Conservation (phyloP, 2,797 vertebrate species). For the Sternarchorhynchus goeldii region DNA sequence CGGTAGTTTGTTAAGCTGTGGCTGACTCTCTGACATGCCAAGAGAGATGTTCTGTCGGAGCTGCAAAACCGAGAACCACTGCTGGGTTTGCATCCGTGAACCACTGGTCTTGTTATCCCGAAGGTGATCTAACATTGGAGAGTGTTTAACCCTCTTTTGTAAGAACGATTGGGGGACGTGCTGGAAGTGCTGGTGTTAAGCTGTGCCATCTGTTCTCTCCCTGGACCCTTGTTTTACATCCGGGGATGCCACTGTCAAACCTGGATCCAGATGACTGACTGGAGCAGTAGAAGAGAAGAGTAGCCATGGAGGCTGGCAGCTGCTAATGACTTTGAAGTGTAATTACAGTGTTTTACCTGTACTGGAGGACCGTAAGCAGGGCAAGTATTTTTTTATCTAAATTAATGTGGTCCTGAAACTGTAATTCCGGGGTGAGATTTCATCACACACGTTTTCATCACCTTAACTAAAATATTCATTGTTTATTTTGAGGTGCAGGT, state of each 20-base stretch:
- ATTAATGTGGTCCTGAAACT: too few species aligned
- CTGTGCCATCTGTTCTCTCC: conserved; percentile 37
- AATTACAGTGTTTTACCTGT: not conserved
- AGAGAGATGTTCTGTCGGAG: conserved; percentile 32
- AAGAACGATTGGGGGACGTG: conserved; percentile 47
- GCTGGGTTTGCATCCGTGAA: conserved; percentile 30
- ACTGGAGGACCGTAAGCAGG: not conserved
- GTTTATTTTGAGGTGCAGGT: conserved; percentile 4
- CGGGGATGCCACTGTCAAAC: conserved; percentile 15
- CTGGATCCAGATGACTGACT: too few species aligned
- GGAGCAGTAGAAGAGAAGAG: too few species aligned
- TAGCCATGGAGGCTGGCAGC: too few species aligned
- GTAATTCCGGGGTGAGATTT: not conserved
- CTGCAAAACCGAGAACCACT: conserved; percentile 29
- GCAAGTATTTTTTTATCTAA: not conserved
- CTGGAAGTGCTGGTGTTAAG: conserved; percentile 14
- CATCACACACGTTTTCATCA: not conserved
- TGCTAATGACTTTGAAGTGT: too few species aligned
- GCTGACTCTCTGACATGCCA: not conserved
- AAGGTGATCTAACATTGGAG: conserved; percentile 48
- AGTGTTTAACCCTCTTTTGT: conserved; percentile 48
- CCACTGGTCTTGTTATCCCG: conserved; percentile 31
- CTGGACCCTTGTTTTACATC: not conserved
- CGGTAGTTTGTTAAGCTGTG: conserved; percentile 8
- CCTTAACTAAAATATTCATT: not conserved